A percentile compares a stretch with the other conserved stretches of the same genome.
phyloP scores from a whole-genome alignment of 2,113 vertebrate genomes.

The Sardina pilchardus region DNA sequence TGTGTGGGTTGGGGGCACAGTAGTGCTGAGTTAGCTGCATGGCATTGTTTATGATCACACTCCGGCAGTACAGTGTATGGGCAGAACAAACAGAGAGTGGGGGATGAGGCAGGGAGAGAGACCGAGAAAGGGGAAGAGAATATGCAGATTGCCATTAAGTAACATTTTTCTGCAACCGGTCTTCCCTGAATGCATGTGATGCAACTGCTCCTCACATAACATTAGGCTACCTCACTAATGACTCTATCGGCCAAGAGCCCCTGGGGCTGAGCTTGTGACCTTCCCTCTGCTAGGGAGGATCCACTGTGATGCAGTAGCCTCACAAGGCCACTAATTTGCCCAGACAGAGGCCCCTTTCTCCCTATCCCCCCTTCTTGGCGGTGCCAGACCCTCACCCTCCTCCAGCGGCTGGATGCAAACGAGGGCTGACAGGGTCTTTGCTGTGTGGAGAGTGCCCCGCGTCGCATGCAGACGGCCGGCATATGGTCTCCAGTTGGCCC shows the following conservation, averaged over 20 bases:
- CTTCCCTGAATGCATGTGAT: not conserved
- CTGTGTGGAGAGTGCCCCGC: conserved; percentile 48
- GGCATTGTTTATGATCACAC: conserved; percentile 15
- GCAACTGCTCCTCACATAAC: not conserved
- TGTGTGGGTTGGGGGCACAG: not conserved
- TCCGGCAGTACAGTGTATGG: not conserved
- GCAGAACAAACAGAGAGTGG: not conserved
- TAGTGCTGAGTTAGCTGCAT: conserved; percentile 1
- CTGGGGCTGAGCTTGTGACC: not conserved
- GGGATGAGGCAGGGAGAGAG: not conserved
- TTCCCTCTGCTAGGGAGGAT: not conserved
- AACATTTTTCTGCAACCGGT: not conserved
- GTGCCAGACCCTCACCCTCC: conserved; percentile 2
- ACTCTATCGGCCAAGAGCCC: not conserved
- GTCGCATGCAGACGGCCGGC: conserved; percentile 56
- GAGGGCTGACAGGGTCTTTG: conserved; percentile 53
- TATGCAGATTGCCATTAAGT: not conserved
- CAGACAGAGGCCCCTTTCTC: conserved; percentile 17
- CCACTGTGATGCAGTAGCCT: not conserved
- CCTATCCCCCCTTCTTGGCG: not conserved
- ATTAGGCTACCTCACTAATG: not conserved
- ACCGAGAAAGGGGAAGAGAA: not conserved
- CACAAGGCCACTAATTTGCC: not conserved
- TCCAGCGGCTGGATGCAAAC: conserved; percentile 53
- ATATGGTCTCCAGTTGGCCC: conserved; percentile 48